Conservation (phyloP, 2,888 invertebrate genomes). For the Phaonia tiefii region DNA sequence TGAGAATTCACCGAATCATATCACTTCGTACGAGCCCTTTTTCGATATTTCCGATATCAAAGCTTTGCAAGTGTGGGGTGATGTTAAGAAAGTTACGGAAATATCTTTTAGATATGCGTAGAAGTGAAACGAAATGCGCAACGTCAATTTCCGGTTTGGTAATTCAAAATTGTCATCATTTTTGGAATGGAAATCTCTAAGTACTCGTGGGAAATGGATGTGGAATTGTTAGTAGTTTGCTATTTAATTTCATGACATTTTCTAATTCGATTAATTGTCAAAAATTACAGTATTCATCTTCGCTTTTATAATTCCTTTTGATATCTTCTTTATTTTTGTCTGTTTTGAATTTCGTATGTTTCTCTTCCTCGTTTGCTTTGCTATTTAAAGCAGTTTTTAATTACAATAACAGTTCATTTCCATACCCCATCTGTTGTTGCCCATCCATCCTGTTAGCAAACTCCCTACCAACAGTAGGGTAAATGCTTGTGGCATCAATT, state of each 20-base stretch:
- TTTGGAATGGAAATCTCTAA: constrained; percentile 63
- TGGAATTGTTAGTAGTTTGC: constrained; percentile 57
- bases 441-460: too few relatives aligned
- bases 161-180: constrained; percentile 8
- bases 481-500: too few relatives aligned
- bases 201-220: constrained; percentile 25
- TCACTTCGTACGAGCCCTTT: constrained; percentile 73
- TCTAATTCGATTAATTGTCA: too few relatives aligned
- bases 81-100: constrained; percentile 77
- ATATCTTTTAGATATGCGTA: constrained; percentile 74
- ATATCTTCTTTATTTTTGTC: too few relatives aligned
- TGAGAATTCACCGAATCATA: constrained; percentile 73
- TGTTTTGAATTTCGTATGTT: too few relatives aligned
- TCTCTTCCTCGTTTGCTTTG: too few relatives aligned
- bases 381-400: too few relatives aligned
- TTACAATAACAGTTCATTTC: too few relatives aligned
- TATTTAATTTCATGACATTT: too few relatives aligned
- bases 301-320: neutral
- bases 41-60: constrained; percentile 75
- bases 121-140: constrained; percentile 9
- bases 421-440: too few relatives aligned
- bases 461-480: too few relatives aligned
- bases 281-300: too few relatives aligned
- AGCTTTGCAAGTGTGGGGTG: constrained; percentile 79
- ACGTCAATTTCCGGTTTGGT: neutral